A percentile compares a stretch with the other conserved stretches of the same genome.
Evolutionary conservation across 2,797 vertebrate species (phyloP).

Genomic region (Menidia menidia): DNA sequence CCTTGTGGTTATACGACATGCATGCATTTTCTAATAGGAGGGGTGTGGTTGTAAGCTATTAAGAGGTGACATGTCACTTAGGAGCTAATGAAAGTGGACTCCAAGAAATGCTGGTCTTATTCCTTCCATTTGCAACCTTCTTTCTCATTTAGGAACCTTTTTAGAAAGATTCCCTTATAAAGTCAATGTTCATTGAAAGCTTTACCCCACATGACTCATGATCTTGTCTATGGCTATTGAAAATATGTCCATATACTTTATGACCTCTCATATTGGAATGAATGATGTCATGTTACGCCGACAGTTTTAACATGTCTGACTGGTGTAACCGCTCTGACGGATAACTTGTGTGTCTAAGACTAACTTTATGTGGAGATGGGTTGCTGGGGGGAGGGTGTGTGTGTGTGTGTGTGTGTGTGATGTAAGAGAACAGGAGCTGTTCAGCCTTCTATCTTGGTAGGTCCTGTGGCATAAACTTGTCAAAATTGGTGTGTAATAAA

Average conservation of each 20-base stretch:
- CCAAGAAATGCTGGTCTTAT: constrained; percentile 17
- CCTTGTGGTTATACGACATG: constrained; percentile 14
- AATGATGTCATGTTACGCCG: too few relatives aligned
- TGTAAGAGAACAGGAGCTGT: neutral
- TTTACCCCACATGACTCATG: constrained; percentile 1
- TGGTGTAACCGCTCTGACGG: too few relatives aligned
- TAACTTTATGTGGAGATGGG: neutral
- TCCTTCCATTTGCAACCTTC: too few relatives aligned
- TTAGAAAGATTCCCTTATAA: too few relatives aligned
- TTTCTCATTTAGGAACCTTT: too few relatives aligned
- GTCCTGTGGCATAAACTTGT: constrained; percentile 40
- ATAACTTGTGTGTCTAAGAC: neutral
- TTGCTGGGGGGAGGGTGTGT: constrained; percentile 32
- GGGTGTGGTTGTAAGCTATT: neutral
- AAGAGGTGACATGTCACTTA: constrained; percentile 54
- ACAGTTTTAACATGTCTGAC: too few relatives aligned
- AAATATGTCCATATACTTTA: constrained; percentile 32
- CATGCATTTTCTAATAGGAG: neutral
- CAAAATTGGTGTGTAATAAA: neutral
- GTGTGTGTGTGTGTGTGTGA: constrained; percentile 25
- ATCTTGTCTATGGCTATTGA: constrained; percentile 25
- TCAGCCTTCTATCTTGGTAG: constrained; percentile 38
- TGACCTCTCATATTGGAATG: neutral
- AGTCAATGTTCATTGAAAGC: neutral
- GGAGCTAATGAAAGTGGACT: constrained; percentile 56